Base-by-base conservation (phyloP, 2,797 vertebrate species). In the Girardinus metallicus region DNA sequence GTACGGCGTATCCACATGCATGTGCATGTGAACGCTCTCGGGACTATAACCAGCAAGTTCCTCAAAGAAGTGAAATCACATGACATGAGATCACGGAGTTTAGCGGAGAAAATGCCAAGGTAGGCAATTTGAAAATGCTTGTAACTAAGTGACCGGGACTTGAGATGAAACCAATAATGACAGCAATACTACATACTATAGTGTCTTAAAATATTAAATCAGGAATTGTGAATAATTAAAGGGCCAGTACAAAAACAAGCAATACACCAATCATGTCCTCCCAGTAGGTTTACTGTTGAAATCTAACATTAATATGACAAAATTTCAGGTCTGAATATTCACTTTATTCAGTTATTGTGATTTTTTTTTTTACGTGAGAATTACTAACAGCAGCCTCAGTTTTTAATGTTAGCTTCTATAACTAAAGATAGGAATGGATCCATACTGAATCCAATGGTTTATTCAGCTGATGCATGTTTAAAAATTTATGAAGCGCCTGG, bases 41-140 rank as follows among this genome's bases (percentile, higher is more conserved):
- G 70, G 76, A 85, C 72, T 29, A 60, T 23, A 76, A 62, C 79
- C 21, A 46, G 41, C 4, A 2, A 90, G 84, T 93, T 93, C 90
- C 91, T 91, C 83, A 93, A 93, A 93, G 74, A 86, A 60, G 64
- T 85, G 85, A 85, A 86, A 85, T 82, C 76, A 82, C 82, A 57
- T 86, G 86, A 92, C 79, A 62, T 73, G 78, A 88, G 85, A 85
- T 86, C 87, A 86, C 66, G 15, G 82, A 79, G 82, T 82, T 72
- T 74, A 80, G 77, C 72, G 78, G 66, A 77, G 77, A 90, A 89
- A 87, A 75, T 87, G 88, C 88, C 90, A 71, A 82, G 8, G 7
- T 8, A 16, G 39, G 73, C 91, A 87, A 36, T 77, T 80, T 13
- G 13, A 29, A 44, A 71, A 70, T 70, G 57, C 57, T 46, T 41